Evolutionary conservation across 2,113 vertebrate genomes (phyloP), one percentile per base, ranked within the genome.

Genomic region (Vidua macroura): DNA sequence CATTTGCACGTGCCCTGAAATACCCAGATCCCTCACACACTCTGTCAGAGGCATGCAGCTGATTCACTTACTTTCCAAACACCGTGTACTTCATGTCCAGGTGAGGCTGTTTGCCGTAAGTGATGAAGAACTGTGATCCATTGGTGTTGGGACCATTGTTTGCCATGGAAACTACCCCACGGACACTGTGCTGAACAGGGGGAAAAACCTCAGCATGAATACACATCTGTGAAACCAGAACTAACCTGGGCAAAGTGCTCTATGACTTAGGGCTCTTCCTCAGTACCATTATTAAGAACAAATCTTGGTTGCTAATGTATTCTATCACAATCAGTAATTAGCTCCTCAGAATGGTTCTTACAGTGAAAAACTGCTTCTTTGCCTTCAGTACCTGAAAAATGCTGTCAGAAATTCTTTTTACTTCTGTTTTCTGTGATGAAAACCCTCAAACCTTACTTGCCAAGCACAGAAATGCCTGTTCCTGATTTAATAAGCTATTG

Each of bases 71-170:
- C 99, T 99, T 99, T 95, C 99, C 99, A 98, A 99, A 99, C 66
- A 99, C 98, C 0, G 99, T 99, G 93, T 99, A 99, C 96, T 99
- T 99, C 99, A 99, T 99, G 95, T 99, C 99, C 84, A 99, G 97
- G 72, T 99, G 99, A 0, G 99, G 99, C 91, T 99, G 99, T 93
- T 99, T 99, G 90, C 98, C 99, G 0, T 99, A 99, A 7, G 99
- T 99, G 97, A 99, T 98, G 97, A 98, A 99, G 96, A 99, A 99
- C 95, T 99, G 99, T 0, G 99, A 99, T 44, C 98, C 98, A 60
- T 99, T 99, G 30, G 99, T 99, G 95, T 99, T 99, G 6, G 99
- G 99, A 44, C 99, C 99, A 35, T 98, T 99, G 96, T 99, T 99
- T 52, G 99, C 99, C 99, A 99, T 99, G 11, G 99, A 99, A 70